Evolutionary conservation across 1,140 invertebrate genomes (phyloP).

Genomic region (Habropoda laboriosa): DNA sequence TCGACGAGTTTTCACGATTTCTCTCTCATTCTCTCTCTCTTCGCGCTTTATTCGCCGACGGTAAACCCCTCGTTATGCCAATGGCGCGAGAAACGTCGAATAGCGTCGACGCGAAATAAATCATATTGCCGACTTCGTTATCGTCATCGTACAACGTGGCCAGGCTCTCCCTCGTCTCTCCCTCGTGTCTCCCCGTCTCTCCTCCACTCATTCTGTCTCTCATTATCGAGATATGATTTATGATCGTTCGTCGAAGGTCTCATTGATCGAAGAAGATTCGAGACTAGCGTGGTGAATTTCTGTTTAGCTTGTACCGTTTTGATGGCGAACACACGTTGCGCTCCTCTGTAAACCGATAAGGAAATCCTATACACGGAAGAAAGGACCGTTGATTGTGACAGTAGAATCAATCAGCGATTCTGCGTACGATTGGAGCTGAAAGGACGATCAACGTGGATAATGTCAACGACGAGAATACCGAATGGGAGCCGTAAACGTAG

Average conservation of each 20-base stretch:
- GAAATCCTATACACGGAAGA: background rate
- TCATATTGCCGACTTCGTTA: slow-evolving; percentile 35
- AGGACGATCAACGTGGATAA: background rate
- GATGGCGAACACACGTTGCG: background rate
- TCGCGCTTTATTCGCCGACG: background rate
- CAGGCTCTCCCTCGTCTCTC: background rate
- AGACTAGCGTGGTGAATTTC: background rate
- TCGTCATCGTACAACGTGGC: background rate
- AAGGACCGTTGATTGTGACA: background rate
- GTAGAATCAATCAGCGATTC: background rate
- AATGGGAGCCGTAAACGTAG: no score
- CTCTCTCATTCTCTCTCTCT: no score
- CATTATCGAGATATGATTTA: slow-evolving; percentile 39
- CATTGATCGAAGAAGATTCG: background rate
- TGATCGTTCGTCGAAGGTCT: slow-evolving; percentile 3
- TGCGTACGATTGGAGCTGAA: background rate
- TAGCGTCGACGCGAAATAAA: slow-evolving; percentile 6
- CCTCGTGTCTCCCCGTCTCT: background rate
- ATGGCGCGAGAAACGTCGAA: background rate
- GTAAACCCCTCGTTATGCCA: slow-evolving; percentile 15
- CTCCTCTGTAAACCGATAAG: background rate
- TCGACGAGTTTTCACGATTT: background rate
- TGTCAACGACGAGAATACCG: no score
- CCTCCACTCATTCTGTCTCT: background rate
- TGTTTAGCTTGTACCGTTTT: background rate